Evolutionary conservation across 92 coral and sea anemone genomes (phyloP).

Genomic region (Pocillopora meandrina): DNA sequence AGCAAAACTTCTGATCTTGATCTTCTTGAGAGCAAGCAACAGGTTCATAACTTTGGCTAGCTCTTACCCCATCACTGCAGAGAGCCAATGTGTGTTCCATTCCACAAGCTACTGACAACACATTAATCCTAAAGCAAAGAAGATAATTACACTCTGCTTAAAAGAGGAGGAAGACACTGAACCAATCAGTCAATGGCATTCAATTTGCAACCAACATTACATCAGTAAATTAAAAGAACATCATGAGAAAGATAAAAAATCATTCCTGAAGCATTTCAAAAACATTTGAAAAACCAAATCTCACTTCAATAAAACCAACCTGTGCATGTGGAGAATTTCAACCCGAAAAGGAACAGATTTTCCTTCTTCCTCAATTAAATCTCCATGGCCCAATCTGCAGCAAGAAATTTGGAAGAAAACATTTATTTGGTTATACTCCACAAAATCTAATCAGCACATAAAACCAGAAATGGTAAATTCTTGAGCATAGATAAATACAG

Average conservation of each 20-base stretch:
- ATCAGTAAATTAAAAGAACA: too few species aligned
- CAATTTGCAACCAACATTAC: too few species aligned
- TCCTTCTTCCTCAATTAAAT: constrained; percentile 96
- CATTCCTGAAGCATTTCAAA: too few species aligned
- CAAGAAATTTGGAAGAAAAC: neutral
- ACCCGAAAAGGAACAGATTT: constrained; percentile 90
- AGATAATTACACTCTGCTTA: neutral
- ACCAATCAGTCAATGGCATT: too few species aligned
- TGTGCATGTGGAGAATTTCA: constrained; percentile 98
- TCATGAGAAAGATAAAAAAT: too few species aligned
- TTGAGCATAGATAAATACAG: too few species aligned
- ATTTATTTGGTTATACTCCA: neutral
- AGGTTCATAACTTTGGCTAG: neutral
- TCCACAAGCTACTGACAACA: constrained; percentile 95
- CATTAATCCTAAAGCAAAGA: constrained; percentile 78
- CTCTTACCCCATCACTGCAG: constrained; percentile 89
- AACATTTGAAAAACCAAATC: too few species aligned
- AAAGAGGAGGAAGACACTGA: too few species aligned
- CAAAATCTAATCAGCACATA: too few species aligned
- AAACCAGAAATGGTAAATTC: neutral
- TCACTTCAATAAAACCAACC: constrained; percentile 44
- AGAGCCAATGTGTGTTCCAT: constrained; percentile 92
- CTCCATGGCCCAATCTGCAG: constrained; percentile 94
- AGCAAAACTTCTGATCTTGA: neutral
- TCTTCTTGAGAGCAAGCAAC: neutral